phyloP scores from a whole-genome alignment of 1,140 invertebrate species.

The Triops longicaudatus region DNA sequence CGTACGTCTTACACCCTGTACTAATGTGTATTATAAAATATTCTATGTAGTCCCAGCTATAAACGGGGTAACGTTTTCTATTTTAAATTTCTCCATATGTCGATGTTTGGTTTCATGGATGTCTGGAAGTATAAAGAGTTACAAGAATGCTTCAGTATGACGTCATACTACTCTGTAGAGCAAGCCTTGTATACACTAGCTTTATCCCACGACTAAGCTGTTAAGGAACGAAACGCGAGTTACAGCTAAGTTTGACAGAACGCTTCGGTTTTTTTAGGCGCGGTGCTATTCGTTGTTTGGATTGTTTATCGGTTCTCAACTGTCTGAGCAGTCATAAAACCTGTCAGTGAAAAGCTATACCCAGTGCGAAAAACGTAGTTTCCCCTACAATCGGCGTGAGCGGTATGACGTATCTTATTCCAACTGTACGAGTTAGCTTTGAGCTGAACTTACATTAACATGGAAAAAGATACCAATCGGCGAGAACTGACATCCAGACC shows the following conservation, averaged over 20 bases:
- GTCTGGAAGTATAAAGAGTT: too few species aligned
- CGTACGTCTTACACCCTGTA: too few species aligned
- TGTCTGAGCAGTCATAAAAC: not conserved
- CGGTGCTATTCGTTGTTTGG: constrained; percentile 14
- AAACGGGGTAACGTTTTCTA: too few species aligned
- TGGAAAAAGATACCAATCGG: not conserved
- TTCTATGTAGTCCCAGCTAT: too few species aligned
- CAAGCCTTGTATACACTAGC: too few species aligned
- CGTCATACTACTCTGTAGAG: too few species aligned
- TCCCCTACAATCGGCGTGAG: not conserved
- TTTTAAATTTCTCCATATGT: too few species aligned
- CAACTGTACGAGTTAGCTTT: not conserved
- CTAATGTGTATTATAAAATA: too few species aligned
- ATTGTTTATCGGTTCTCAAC: constrained; percentile 2
- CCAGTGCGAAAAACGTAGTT: constrained; percentile 12
- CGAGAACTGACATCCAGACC: not conserved
- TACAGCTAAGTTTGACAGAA: not conserved
- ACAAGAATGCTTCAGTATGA: too few species aligned
- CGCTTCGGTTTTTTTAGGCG: not conserved
- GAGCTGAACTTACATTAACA: not conserved
- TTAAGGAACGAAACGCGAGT: not conserved
- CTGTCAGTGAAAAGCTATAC: not conserved
- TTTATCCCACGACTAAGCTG: not conserved
- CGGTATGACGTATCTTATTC: not conserved
- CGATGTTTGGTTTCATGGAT: too few species aligned